A percentile compares a stretch with the other conserved stretches of the same genome.
Evolutionary conservation across 2,113 vertebrate species (phyloP).

Genomic region (Copsychus sechellarum): DNA sequence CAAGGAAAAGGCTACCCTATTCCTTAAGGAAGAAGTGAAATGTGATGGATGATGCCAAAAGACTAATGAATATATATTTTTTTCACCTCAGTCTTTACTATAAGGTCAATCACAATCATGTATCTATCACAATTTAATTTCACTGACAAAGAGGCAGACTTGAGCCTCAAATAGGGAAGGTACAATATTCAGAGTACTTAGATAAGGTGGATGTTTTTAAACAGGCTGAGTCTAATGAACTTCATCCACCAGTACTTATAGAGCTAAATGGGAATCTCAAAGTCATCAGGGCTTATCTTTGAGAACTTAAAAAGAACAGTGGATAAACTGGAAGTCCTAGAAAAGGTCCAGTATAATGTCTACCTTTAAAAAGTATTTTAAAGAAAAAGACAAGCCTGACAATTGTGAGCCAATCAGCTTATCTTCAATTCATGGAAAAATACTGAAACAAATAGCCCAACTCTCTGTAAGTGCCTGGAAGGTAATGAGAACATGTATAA

Average conservation of each 20-base stretch:
- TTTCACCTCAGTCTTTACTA: neutral
- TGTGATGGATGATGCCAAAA: neutral
- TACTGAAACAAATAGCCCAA: slow-evolving; percentile 19
- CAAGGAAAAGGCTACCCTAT: neutral
- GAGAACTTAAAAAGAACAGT: neutral
- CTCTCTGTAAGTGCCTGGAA: neutral
- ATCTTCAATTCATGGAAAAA: slow-evolving; percentile 6
- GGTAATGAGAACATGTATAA: slow-evolving; percentile 10
- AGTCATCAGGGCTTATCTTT: neutral
- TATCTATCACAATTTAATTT: neutral
- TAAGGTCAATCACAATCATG: neutral
- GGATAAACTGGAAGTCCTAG: neutral
- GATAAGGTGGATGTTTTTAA: neutral
- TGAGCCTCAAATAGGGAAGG: neutral
- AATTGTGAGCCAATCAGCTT: neutral
- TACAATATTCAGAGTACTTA: neutral
- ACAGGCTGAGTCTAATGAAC: neutral
- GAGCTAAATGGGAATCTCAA: neutral
- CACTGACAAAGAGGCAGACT: neutral
- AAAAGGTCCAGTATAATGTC: neutral
- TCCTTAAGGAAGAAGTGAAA: neutral
- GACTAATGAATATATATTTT: neutral
- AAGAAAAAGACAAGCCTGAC: neutral
- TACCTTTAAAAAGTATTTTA: neutral
- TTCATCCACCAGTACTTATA: neutral